These are phyloP conservation scores for Aphidius ervi DNA, from an alignment of 1,140 invertebrate species.

Conservation along the genomic window DNA sequence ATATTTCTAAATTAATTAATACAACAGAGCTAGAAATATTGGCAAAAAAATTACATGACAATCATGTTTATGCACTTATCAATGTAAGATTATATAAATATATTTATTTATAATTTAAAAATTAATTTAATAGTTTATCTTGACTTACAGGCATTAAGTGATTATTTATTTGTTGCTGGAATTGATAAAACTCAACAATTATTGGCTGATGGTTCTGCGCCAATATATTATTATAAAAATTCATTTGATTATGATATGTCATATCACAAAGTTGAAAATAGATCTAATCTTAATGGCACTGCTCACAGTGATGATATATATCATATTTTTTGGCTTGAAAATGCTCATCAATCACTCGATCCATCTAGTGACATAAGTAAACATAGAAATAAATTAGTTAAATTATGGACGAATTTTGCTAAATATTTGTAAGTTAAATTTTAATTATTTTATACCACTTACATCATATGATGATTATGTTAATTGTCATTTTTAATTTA, in stretches of 20 bases:
- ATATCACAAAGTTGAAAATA: slow-evolving; percentile 2
- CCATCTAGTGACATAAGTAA: background rate
- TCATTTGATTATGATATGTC: slow-evolving; percentile 7
- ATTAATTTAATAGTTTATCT: background rate
- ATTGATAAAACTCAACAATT: slow-evolving; percentile 19
- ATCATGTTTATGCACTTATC: background rate
- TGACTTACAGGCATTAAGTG: slow-evolving; percentile 2
- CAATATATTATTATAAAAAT: slow-evolving; percentile 19
- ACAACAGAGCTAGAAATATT: too few relatives aligned
- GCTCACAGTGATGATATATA: slow-evolving; percentile 16
- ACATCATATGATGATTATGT: too few relatives aligned
- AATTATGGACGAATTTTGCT: slow-evolving; percentile 25
- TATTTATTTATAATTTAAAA: background rate
- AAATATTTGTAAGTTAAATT: slow-evolving; percentile 28
- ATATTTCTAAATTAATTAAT: background rate
- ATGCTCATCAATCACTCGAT: slow-evolving; percentile 7
- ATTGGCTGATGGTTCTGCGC: background rate
- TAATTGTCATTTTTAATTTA: too few relatives aligned
- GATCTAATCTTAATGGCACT: slow-evolving; percentile 4
- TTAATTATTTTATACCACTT: background rate
- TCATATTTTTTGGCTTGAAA: slow-evolving; percentile 12
- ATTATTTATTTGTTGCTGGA: slow-evolving; percentile 10
- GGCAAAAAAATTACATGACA: background rate
- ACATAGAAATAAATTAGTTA: slow-evolving; percentile 3
- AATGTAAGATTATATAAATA: background rate